Conservation (phyloP, 2,113 vertebrate genomes). For the Heloderma charlesbogerti region DNA sequence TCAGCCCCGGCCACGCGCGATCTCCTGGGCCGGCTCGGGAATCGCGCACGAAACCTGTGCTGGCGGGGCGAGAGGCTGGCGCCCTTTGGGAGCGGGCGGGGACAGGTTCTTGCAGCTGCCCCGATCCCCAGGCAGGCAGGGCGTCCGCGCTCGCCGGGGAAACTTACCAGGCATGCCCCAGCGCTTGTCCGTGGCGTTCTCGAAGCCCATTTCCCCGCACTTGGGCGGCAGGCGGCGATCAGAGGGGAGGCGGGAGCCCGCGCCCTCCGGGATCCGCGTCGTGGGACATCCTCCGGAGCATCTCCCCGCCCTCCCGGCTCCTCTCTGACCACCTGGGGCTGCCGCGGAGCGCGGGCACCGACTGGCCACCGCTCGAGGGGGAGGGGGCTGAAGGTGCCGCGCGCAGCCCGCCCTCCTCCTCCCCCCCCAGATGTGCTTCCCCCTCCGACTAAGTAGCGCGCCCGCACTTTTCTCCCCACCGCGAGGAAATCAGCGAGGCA, state of each 20-base stretch:
- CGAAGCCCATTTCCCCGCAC: slow-evolving; percentile 53
- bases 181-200: slow-evolving; percentile 47
- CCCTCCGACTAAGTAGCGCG: slow-evolving; percentile 58
- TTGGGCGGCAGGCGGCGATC: not conserved
- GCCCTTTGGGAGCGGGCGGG: not conserved
- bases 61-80: not conserved
- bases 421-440: slow-evolving; percentile 67
- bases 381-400: not conserved
- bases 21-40: too few relatives aligned
- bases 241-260: not conserved
- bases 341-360: not conserved
- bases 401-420: slow-evolving; percentile 59
- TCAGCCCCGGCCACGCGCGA: not conserved
- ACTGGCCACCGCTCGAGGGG: slow-evolving; percentile 1
- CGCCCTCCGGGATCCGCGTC: slow-evolving; percentile 34
- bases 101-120: not conserved
- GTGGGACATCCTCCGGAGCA: slow-evolving; percentile 4
- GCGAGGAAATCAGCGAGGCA: not conserved
- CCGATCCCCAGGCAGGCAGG: not conserved
- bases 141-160: not conserved
- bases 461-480: slow-evolving; percentile 60
- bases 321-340: not conserved
- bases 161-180: slow-evolving; percentile 62
- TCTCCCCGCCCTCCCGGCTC: slow-evolving; percentile 33
- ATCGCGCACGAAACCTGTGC: not conserved